phyloP scores from a whole-genome alignment of 2,888 invertebrate species.

The Phyto melanocephala region DNA sequence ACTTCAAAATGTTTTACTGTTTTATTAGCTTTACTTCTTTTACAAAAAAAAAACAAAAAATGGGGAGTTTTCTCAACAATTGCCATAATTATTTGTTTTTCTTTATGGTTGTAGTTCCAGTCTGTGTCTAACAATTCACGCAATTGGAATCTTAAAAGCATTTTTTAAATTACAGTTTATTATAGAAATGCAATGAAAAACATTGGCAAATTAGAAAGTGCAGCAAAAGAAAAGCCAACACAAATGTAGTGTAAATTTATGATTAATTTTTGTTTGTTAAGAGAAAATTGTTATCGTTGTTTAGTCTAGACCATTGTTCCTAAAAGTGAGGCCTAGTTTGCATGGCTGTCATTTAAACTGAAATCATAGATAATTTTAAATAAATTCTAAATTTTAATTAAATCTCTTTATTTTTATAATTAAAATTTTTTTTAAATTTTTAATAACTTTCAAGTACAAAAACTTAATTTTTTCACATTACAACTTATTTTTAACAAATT shows the following conservation, averaged over 20 bases:
- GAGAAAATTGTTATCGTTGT: neutral
- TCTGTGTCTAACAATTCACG: constrained; percentile 35
- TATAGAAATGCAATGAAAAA: constrained; percentile 33
- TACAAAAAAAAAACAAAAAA: constrained; percentile 14
- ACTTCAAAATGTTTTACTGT: constrained; percentile 8
- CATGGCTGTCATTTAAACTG: neutral
- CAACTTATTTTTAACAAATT: no score
- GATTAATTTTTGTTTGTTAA: neutral
- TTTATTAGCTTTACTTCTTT: neutral
- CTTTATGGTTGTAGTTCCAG: constrained; percentile 1
- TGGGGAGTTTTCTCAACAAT: constrained; percentile 40
- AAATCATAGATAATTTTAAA: no score
- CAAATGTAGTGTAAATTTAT: constrained; percentile 30
- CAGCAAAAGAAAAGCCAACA: neutral
- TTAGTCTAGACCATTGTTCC: neutral
- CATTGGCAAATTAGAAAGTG: constrained; percentile 56
- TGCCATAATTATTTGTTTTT: constrained; percentile 19
- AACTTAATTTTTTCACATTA: no score
- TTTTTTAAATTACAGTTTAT: constrained; percentile 41
- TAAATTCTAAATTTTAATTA: no score
- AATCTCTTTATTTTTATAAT: no score
- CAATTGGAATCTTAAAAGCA: constrained; percentile 17
- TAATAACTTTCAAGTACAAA: no score
- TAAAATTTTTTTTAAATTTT: no score
- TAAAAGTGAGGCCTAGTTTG: neutral